These are phyloP conservation scores for Pangasius mekongensis DNA, from an alignment of 2,797 vertebrate species.

Conservation along the genomic window DNA sequence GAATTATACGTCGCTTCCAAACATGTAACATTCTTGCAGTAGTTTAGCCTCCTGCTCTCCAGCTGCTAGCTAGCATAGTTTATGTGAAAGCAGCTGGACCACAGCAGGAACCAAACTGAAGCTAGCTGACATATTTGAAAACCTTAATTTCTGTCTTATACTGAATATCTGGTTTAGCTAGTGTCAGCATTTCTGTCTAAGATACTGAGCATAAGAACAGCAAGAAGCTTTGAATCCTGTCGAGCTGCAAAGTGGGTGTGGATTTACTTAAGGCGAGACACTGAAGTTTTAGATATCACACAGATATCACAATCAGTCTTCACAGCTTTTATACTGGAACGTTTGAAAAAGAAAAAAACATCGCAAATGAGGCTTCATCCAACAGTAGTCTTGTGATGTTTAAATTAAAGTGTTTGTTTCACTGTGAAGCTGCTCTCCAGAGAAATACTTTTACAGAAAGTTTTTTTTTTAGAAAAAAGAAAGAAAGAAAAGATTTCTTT, in stretches of 20 bases:
- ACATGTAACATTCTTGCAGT: neutral
- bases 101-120: neutral
- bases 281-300: neutral
- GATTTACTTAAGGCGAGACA: neutral
- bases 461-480: neutral
- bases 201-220: neutral
- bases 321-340: neutral
- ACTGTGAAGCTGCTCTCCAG: neutral
- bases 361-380: neutral
- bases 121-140: neutral
- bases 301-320: neutral
- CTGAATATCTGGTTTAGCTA: neutral
- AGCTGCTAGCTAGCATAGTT: constrained; percentile 15
- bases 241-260: neutral
- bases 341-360: neutral
- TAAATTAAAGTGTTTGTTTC: neutral
- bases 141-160: neutral
- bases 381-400: neutral
- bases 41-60: neutral
- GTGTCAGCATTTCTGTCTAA: neutral
- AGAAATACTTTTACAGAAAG: neutral
- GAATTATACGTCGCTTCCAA: neutral
- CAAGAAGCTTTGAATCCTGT: neutral
- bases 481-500: neutral
- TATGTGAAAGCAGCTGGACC: constrained; percentile 1